phyloP scores from a whole-genome alignment of 2,797 vertebrate species.

The Glyptemys insculpta region DNA sequence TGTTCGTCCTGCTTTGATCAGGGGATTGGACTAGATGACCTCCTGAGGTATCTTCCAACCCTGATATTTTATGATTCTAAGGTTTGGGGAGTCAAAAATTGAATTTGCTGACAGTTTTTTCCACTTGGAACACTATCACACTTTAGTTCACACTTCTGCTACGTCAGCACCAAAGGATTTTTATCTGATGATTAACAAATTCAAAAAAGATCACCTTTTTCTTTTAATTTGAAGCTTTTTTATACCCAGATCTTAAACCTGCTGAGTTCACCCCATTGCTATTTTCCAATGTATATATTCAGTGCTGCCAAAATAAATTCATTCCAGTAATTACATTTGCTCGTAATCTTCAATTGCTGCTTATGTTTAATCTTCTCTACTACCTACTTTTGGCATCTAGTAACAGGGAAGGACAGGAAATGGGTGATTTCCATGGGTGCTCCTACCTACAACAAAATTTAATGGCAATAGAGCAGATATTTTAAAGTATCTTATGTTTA shows the following conservation, averaged over 20 bases:
- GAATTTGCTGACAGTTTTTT: neutral
- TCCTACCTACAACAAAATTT: neutral
- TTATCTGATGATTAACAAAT: neutral
- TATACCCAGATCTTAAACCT: neutral
- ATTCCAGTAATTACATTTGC: neutral
- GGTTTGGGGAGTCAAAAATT: neutral
- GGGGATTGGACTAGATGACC: too few species aligned
- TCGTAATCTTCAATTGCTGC: neutral
- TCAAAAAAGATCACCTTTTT: neutral
- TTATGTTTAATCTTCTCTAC: neutral
- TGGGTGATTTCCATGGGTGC: neutral
- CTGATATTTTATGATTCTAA: too few species aligned
- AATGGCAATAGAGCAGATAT: neutral
- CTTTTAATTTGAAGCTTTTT: neutral
- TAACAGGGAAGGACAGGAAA: neutral
- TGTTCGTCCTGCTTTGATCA: too few species aligned
- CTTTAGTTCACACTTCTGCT: neutral
- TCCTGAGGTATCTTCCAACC: too few species aligned
- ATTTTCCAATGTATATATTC: neutral
- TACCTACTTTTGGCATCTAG: neutral
- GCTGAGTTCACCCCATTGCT: neutral
- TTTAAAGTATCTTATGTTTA: neutral
- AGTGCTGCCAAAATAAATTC: neutral
- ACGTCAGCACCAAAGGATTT: neutral
- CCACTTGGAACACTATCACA: neutral